phyloP scores from a whole-genome alignment of 2,113 vertebrate species.

The Pomatorhinus ruficollis region DNA sequence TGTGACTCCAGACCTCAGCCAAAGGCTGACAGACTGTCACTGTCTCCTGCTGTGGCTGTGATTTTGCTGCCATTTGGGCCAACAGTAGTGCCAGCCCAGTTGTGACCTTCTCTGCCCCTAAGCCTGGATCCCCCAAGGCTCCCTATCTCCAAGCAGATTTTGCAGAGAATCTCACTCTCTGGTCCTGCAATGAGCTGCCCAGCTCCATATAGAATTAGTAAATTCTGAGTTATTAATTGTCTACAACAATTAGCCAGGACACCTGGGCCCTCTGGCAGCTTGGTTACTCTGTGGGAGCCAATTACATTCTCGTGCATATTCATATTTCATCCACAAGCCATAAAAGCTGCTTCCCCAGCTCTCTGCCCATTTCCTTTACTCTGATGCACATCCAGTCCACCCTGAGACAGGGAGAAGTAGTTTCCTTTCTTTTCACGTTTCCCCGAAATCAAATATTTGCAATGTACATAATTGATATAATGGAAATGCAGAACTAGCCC shows the following conservation, averaged over 20 bases:
- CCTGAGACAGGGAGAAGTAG: neutral
- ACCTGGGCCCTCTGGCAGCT: conserved; percentile 64
- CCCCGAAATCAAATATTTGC: conserved; percentile 32
- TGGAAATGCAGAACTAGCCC: neutral
- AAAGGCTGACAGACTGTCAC: neutral
- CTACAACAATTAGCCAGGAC: conserved; percentile 76
- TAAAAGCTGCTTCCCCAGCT: neutral
- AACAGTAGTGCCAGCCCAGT: neutral
- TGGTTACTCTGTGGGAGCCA: conserved; percentile 52
- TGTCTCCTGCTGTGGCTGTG: neutral
- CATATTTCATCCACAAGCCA: conserved; percentile 38
- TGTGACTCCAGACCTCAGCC: neutral
- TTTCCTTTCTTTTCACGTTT: conserved; percentile 1
- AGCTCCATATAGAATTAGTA: conserved; percentile 54
- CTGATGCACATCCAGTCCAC: neutral
- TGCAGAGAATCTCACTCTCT: neutral
- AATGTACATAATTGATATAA: neutral
- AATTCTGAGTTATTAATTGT: conserved; percentile 78
- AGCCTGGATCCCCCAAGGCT: neutral
- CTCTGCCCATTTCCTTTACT: neutral
- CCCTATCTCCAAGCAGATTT: neutral
- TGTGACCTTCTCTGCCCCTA: conserved; percentile 15
- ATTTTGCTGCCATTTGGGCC: neutral
- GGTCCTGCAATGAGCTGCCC: conserved; percentile 52
- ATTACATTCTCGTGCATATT: conserved; percentile 71